Evolutionary conservation across 2,797 vertebrate genomes (phyloP), one percentile per base, ranked within the genome.

Genomic region (Hapalemur alaotrensis): DNA sequence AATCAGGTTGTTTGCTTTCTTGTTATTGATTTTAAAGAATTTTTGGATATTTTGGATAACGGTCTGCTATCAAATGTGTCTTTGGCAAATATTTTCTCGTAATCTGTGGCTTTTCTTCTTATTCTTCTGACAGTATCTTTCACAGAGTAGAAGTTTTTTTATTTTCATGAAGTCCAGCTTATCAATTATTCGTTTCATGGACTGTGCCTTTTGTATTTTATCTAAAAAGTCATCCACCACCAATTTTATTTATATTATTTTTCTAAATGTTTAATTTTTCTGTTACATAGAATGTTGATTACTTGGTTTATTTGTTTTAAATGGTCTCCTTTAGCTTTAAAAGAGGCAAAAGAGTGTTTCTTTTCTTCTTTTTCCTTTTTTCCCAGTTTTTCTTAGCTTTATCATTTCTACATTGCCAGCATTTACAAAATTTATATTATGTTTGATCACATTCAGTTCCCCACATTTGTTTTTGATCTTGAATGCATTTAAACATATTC

Each of bases 381-480:
- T 79, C 28, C 4, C 38, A 38, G 1, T 28, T 92, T 89, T 63
- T 54, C 50, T 89, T 80, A 81, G 50, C 59, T 46, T 8, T 81
- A 70, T 43, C 50, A 76, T 57, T 81, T 76, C 57, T n/a, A 35
- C 35, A 52, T 67, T 61, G 35, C 63, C 76, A 95, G 76, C 32
- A 73, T 48, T 83, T 88, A 78, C 3, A 91, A 83, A 95, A 73
- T 93, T 82, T 54, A 52, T 38, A 73, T 67, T 78, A 1, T 48
- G n/a, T 79, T 73, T 50, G 30, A 32, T 79, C 50, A 30, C 48
- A 83, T 46, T 87, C 48, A 85, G 43, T 13, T 83, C 48, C 82
- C 38, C 82, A 91, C 57, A 93, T 93, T 95, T 96, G 70, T 61
- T 95, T 93, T 59, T 79, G 6, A 79, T 95, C 88, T 79, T 59